Base-by-base conservation (phyloP, 2,888 invertebrate genomes). In the Dolichopus griseipennis region DNA sequence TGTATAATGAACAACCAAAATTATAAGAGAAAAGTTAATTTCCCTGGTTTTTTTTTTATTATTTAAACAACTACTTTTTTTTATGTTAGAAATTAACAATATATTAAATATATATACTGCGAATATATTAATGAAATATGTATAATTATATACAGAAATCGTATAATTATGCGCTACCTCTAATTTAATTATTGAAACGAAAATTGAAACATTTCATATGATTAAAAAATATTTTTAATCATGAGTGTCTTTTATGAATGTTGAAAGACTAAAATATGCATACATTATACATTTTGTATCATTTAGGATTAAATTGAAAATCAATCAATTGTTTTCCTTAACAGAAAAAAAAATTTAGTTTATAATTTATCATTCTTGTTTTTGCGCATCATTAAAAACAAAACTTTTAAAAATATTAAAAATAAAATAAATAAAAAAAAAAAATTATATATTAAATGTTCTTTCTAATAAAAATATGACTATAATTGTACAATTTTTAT, bases 1-100 rank as follows among this genome's bases (percentile, higher is more conserved):
- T 52, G 18, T 52, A 52, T 18, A 52, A 52, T 52, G 52, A 52
- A 52, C 52, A 52, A 52, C 52, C 52, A 52, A 52, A 52, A 52
- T 52, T 52, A 52, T 52, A 52, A 52, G 52, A 52, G 52, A 52
- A 52, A 52, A 52, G 52, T 52, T 52, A 10, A 52, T 52, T 52
- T 52, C 18, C 18, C 18, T 52, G 52, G 52, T 15, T 52, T 52
- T 52, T 52, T 52, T 52, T 12, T 52, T 52, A 15, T 52, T 52
- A 52, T 52, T 52, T 52, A 52, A 52, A 52, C 9, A 52, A 52
- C 6, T 52, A 18, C n/a, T 18, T 52, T 41, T 12, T 41, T 41
- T 41, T 41, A 41, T 41, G 15, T 41, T 41, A 41, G 15, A 41
- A 41, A 41, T 12, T 41, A 41, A 41, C 41, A 41, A 15, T 41